Base-by-base conservation (phyloP, 1,140 invertebrate species). In the Temnothorax nylanderi region DNA sequence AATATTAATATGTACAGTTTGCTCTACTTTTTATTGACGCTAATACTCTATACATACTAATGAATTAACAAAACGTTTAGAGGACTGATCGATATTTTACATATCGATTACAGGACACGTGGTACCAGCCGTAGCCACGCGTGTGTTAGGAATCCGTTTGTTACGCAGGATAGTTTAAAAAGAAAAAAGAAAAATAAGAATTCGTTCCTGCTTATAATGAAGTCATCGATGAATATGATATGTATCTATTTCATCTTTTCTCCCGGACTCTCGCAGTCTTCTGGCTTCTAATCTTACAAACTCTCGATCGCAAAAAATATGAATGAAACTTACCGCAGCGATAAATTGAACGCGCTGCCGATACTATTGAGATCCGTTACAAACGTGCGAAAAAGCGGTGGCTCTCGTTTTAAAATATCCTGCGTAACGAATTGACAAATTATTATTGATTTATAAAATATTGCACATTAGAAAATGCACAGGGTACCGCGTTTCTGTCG, bases 1-100 rank as follows among this genome's bases (percentile, higher is more conserved):
- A 78, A 85, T 32, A 13, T 74, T 58, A 71, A 82, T 84, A 84
- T 84, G 58, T 84, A 84, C 80, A 84, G 44, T 84, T 47, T 84
- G 18, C 58, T 60, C 54, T 60, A 75, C 10, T 37, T 62, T 49
- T 60, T 47, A 82, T 72, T 21, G 72, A 49, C 13, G 18, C 41
- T 75, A 84, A 47, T 49, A 34, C 11, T 32, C 18, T 72, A 82
- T 32, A 82, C 26, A 6, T 58, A 34, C 41, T 56, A 60, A 84
- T 71, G 62, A 82, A 58, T 44, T 84, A 75, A 75, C 56, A 84
- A 74, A 75, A 74, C 21, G 69, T 84, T 69, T 84, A 84, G 41
- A 84, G 80, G 54, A 75, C 41, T 84, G 54, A 84, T 84, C 26
- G 41, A 78, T 41, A 49, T 11, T 1, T 74, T 47, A 47, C 21